Evolutionary conservation across 2,888 invertebrate species (phyloP), one percentile per base, ranked within the genome.

Genomic region (Nemotelus pantherinus): DNA sequence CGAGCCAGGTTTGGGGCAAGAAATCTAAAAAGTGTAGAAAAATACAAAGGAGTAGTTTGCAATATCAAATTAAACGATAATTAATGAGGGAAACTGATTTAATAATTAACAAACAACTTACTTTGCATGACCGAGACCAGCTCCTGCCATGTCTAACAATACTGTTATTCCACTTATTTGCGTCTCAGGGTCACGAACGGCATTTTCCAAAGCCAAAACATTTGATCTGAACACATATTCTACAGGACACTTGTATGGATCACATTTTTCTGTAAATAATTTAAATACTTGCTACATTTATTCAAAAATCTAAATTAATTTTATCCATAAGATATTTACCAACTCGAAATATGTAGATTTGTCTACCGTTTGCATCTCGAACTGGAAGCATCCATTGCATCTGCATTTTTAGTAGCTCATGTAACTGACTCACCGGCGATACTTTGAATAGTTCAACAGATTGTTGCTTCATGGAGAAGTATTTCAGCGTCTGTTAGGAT

Each of bases 201-300:
- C 83, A 78, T 89, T 87, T 81, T 90, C 89, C 79, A 91, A 82
- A 9, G 88, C 88, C 68, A 90, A 81, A 55, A 90, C 87, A 81
- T 89, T 89, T 39, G 89, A 87, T 78, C 88, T 87, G 80, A 90
- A 88, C 43, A 90, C 85, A 71, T 89, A 89, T 64, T 89, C 88
- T 79, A 89, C 87, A 39, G 86, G 85, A 43, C 87, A 87, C 81
- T 85, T 85, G n/a, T 84, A 83, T 4, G 88, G 85, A 82, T 89
- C 88, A 80, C 88, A 87, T 81, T 87, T 86, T 81, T 88, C 89
- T 88, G 50, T 7, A 57, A 78, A 58, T n/a, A 25, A 25, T 25
- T 25, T 44, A 4, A 64, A 44, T 25, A 41, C 5, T 58, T 58
- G 5, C 5, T 50, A 9, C 5, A 50, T 58, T 10, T 25, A 25